Evolutionary conservation across 2,113 vertebrate species (phyloP), one percentile per base, ranked within the genome.

Genomic region (Poicephalus meyeri): DNA sequence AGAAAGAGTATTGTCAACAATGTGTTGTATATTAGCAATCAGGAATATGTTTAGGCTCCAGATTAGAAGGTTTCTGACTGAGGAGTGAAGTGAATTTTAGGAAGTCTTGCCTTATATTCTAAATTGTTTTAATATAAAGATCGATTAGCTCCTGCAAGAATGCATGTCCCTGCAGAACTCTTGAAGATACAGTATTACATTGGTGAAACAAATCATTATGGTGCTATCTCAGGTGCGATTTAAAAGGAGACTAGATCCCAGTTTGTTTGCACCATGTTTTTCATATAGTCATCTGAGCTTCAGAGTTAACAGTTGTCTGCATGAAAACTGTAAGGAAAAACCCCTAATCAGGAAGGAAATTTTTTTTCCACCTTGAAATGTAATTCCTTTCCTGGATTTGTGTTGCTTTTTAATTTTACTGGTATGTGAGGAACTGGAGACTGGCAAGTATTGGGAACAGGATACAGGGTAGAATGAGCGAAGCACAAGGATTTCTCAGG

Each of bases 341-440:
- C 4, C 33, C 33, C 21, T 42, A 73, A 66, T 9, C 35, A 46
- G 90, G 82, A 91, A 88, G 88, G 88, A 94, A 77, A 58, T 73
- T 49, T 78, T 63, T 78, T 71, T 73, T 68, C 44, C 41, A 80
- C 13, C 25, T 73, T 80, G n/a, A 85, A 83, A 82, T n/a, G 11
- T 35, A n/a, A 15, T 82, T 88, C 85, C 58, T 88, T 94, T 96
- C 76, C 66, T 71, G 82, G 58, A 61, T 82, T 91, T 90, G 58
- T 86, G 28, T 16, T 42, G 41, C 28, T 28, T 86, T 86, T 82
- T 73, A 44, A 49, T 56, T 82, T 56, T 91, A 44, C 80, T 61
- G 21, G 24, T 76, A 41, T 89, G 39, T 74, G 50, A 73, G 88
- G 80, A 94, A 35, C 74, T 88, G 82, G 63, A 89, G 24, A 58